These are phyloP conservation scores for Clarias gariepinus DNA, from an alignment of 2,113 vertebrate species.

Conservation along the genomic window DNA sequence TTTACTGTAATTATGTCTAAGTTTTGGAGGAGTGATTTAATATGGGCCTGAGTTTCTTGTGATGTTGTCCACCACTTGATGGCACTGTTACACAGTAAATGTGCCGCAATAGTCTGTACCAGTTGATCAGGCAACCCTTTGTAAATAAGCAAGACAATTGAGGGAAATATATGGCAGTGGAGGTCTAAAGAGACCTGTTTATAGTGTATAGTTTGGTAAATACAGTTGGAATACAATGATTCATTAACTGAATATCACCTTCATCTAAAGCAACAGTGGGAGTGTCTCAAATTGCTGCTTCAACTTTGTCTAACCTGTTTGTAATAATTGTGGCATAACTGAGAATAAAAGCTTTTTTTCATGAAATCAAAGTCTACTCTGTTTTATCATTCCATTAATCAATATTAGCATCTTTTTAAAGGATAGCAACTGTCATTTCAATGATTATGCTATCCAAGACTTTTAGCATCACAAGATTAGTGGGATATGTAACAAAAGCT, in stretches of 20 bases:
- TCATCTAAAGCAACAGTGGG: not conserved
- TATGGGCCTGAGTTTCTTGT: constrained; percentile 30
- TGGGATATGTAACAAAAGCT: not conserved
- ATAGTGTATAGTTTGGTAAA: not conserved
- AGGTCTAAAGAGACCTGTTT: not conserved
- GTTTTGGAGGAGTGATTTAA: constrained; percentile 34
- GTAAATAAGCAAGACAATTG: not conserved
- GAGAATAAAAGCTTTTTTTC: not conserved
- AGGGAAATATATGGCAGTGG: not conserved
- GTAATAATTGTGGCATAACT: not conserved
- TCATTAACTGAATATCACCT: not conserved
- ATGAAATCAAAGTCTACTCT: not conserved
- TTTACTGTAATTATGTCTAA: constrained; percentile 23
- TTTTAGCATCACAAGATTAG: not conserved
- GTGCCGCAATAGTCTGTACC: not conserved
- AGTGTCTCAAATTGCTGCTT: not conserved
- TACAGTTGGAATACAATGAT: not conserved
- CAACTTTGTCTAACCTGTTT: not conserved
- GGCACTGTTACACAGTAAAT: constrained; percentile 52
- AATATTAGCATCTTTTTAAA: too few relatives aligned
- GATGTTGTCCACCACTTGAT: constrained; percentile 58
- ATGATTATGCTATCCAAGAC: not conserved
- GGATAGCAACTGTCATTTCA: not conserved
- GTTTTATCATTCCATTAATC: too few relatives aligned
- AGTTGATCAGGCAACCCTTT: not conserved